Evolutionary conservation across 2,888 invertebrate genomes (phyloP).

Genomic region (Protonemura montana): DNA sequence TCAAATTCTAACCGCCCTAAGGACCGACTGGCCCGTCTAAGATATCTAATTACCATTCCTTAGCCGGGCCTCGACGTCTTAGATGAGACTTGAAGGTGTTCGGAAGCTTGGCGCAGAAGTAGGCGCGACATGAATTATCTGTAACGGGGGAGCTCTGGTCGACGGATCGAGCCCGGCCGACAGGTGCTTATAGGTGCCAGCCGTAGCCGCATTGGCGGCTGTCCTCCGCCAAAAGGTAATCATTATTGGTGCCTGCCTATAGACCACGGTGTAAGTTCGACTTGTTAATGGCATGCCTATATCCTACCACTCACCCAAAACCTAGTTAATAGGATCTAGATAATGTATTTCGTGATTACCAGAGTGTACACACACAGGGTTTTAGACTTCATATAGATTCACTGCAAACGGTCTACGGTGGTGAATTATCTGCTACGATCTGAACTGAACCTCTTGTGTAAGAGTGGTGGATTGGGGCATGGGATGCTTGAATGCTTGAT

Average conservation of each 20-base stretch:
- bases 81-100: background rate
- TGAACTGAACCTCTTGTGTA: background rate
- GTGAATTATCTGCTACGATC: constrained; percentile 16
- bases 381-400: background rate
- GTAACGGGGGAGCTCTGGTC: background rate
- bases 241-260: constrained; percentile 1
- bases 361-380: constrained; percentile 16
- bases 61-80: too few relatives aligned
- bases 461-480: background rate
- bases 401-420: background rate
- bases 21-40: constrained; percentile 9
- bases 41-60: constrained; percentile 17
- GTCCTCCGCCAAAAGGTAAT: constrained; percentile 1
- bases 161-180: background rate
- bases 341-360: constrained; percentile 29
- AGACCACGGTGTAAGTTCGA: background rate
- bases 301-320: constrained; percentile 1
- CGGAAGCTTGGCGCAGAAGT: constrained; percentile 8
- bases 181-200: constrained; percentile 13
- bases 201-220: background rate
- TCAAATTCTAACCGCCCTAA: background rate
- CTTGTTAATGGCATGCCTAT: constrained; percentile 28
- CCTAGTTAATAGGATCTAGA: constrained; percentile 27
- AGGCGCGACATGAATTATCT: constrained; percentile 21
- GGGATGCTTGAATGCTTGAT: background rate